Base-by-base conservation (phyloP, 2,797 vertebrate species). In the Argentina silus region DNA sequence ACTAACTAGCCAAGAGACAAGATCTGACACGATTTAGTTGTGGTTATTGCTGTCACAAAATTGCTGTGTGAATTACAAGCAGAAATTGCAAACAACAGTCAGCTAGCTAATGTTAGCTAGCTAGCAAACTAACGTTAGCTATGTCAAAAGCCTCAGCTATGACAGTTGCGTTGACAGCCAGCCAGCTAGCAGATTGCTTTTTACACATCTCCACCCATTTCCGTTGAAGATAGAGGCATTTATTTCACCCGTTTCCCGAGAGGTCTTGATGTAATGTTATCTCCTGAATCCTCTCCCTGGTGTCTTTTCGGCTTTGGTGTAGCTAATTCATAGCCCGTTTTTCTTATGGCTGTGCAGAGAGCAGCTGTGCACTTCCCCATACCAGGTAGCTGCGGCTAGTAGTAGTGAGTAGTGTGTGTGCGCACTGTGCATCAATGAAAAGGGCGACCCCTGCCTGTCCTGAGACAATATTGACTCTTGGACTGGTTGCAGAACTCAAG, bases 161-260 rank as follows among this genome's bases (percentile, higher is more conserved):
- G 43, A 47, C 10, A 72, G 62, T 21, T 45, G 15, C 51, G 2
- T 27, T n/a, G 74, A 72, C 77, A 57, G 81, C 69, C 85, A 85
- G 84, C 85, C 81, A 80, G 77, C 17, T 88, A 86, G 85, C 81
- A 6, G 69, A 77, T 55, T 78, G 75, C 76, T 85, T 81, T 75
- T 79, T 76, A 74, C 73, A 79, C 85, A 90, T 88, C 23, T 87
- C 86, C 75, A 9, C 78, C 17, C 67, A 10, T 73, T 66, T 67
- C 69, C 2, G 61, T 72, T 27, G 43, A 42, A 6, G 6, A 21
- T 70, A 76, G 72, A 51, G 7, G 48, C 10, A 19, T 17, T 60
- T 5, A 11, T 10, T 64, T 67, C 45, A 50, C 42, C 19, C 50
- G 3, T n/a, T 74, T 8, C 14, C 59, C 19, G 48, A 48, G n/a